phyloP scores from a whole-genome alignment of 2,113 vertebrate genomes.

The Mugil cephalus region DNA sequence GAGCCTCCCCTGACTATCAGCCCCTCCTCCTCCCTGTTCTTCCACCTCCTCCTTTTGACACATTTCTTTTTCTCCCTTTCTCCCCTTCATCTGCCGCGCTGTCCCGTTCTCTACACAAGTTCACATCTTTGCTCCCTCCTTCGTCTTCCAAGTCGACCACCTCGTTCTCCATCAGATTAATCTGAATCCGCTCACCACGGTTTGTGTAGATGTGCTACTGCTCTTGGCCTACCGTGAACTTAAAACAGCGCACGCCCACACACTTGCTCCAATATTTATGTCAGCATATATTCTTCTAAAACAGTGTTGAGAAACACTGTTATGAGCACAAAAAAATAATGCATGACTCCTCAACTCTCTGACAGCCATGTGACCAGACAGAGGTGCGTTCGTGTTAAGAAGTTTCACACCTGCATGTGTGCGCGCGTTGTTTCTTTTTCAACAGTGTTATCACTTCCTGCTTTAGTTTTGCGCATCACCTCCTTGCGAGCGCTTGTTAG shows the following conservation, averaged over 20 bases:
- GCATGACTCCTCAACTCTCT: conserved; percentile 57
- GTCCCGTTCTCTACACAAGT: neutral
- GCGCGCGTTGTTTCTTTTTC: neutral
- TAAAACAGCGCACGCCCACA: neutral
- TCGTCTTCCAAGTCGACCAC: neutral
- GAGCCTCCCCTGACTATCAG: conserved; percentile 67
- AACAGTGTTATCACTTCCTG: neutral
- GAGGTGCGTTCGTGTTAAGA: conserved; percentile 69
- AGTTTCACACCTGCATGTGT: conserved; percentile 24
- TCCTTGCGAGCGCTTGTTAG: conserved; percentile 4
- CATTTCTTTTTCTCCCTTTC: neutral
- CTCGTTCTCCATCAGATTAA: neutral
- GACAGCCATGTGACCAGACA: conserved; percentile 63
- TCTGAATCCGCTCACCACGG: neutral
- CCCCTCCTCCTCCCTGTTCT: conserved; percentile 50
- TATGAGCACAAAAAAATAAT: conserved; percentile 68
- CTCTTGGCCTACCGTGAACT: conserved; percentile 21
- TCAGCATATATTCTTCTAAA: conserved; percentile 65
- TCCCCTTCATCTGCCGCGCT: neutral
- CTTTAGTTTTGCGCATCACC: conserved; percentile 41
- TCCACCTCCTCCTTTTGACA: conserved; percentile 24
- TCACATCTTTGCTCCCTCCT: neutral
- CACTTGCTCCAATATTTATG: conserved; percentile 57
- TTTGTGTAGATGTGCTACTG: neutral
- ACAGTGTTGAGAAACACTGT: conserved; percentile 65